Evolutionary conservation across 2,888 invertebrate genomes (phyloP).

Genomic region (Ornithoptera priamus): DNA sequence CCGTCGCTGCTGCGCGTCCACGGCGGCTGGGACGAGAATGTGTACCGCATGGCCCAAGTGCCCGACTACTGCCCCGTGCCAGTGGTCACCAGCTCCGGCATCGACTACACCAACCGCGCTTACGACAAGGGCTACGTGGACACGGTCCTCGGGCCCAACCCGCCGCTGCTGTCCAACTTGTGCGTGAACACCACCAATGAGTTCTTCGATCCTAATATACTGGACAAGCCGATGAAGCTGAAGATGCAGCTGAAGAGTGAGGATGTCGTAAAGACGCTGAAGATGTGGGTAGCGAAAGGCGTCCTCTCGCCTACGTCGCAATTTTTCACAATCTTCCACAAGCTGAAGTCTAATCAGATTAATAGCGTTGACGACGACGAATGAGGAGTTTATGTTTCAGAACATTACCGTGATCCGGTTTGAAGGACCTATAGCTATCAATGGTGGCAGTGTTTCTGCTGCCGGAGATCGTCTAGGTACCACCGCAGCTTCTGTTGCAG

Average conservation of each 20-base stretch:
- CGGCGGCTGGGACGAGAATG: slow-evolving; percentile 44
- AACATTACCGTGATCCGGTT: no score
- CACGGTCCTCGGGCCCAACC: slow-evolving; percentile 54
- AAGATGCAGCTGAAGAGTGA: slow-evolving; percentile 49
- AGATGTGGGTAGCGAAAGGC: slow-evolving; percentile 49
- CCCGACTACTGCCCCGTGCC: slow-evolving; percentile 56
- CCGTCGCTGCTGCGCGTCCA: slow-evolving; percentile 55
- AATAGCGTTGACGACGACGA: background rate
- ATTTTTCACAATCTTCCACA: slow-evolving; percentile 53
- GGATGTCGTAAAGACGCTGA: slow-evolving; percentile 51
- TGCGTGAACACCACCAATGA: slow-evolving; percentile 43
- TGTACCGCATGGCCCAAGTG: slow-evolving; percentile 43
- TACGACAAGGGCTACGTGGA: slow-evolving; percentile 56
- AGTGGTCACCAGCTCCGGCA: slow-evolving; percentile 46
- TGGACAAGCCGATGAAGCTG: slow-evolving; percentile 54
- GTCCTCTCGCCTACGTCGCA: slow-evolving; percentile 55
- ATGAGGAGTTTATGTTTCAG: background rate
- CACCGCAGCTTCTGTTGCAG: no score
- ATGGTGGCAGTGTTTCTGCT: no score
- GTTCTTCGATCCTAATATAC: slow-evolving; percentile 47
- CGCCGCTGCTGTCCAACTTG: slow-evolving; percentile 55
- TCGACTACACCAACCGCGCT: slow-evolving; percentile 57
- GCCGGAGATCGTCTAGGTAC: no score
- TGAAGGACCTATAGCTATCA: no score
- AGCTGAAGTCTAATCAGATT: slow-evolving; percentile 51